These are phyloP conservation scores for Allolobophora icterica DNA, from an alignment of 2,888 invertebrate species.

Conservation along the genomic window DNA sequence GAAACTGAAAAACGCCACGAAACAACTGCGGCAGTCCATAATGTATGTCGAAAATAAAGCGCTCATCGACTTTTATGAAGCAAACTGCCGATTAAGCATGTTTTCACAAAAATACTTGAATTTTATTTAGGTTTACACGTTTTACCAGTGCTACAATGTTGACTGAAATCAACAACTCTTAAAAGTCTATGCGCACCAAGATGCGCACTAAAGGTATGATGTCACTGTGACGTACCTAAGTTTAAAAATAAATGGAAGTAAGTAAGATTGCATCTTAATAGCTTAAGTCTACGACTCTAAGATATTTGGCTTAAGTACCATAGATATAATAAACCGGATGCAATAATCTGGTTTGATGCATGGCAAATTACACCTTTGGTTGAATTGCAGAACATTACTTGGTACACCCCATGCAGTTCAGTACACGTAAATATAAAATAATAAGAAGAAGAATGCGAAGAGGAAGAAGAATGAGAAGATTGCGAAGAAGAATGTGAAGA, in stretches of 20 bases:
- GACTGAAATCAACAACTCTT: not conserved
- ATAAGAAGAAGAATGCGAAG: too few relatives aligned
- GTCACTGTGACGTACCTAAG: not conserved
- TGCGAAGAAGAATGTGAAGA: too few relatives aligned
- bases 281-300: too few relatives aligned
- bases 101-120: not conserved
- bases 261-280: not conserved
- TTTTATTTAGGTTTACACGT: not conserved
- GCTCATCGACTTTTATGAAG: not conserved
- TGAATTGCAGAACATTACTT: too few relatives aligned
- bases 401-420: too few relatives aligned
- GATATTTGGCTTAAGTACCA: too few relatives aligned
- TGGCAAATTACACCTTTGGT: too few relatives aligned
- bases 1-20: slow-evolving; percentile 10
- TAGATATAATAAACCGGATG: too few relatives aligned
- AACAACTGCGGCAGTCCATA: slow-evolving; percentile 11
- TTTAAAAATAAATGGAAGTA: not conserved
- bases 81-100: not conserved
- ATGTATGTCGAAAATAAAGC: slow-evolving; percentile 8
- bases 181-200: not conserved
- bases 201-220: too few relatives aligned
- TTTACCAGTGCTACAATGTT: not conserved
- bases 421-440: too few relatives aligned
- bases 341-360: too few relatives aligned
- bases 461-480: too few relatives aligned